Evolutionary conservation across 2,888 invertebrate species (phyloP), one percentile per base, ranked within the genome.

Genomic region (Hirtodrosophila histrioides): DNA sequence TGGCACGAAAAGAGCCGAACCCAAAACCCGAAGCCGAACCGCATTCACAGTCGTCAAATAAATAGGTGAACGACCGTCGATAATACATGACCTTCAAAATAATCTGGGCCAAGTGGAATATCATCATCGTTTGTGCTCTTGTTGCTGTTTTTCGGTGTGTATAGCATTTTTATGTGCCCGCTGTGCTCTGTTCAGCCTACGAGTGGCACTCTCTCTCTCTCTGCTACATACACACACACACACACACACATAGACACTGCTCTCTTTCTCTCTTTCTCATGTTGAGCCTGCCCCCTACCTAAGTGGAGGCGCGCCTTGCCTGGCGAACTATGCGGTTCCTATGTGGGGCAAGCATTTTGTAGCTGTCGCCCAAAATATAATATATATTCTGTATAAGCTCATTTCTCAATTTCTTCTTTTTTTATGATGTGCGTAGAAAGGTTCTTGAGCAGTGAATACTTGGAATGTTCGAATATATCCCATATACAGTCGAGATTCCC

Each of bases 51-150:
- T 57, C 43, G 54, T 45, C 68, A 55, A 88, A 83, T 86, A 89
- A 89, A 84, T 90, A 89, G 91, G 91, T 91, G 91, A 91, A 91
- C 90, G 91, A 91, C 91, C 91, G 91, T 85, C 88, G 90, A 90
- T 89, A 91, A 88, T 80, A 77, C 78, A 81, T 89, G 91, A 91
- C 91, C 91, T 91, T 91, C 91, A 91, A 89, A 88, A 90, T 89
- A 90, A 91, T 91, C 91, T 91, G 92, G 91, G 91, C 91, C 91
- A 91, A 91, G 90, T 91, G 89, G 89, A 90, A 91, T 88, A 79
- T 81, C 76, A 75, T 87, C 76, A 73, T 73, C 64, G 53, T 62
- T 72, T 56, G 40, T 61, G 39, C 48, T 65, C 53, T 40, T 66
- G 12, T 31, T 57, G 50, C 10, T 62, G 24, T 54, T 35, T 35